phyloP scores from a whole-genome alignment of 2,797 vertebrate species.

The Gymnopithys bicolor region DNA sequence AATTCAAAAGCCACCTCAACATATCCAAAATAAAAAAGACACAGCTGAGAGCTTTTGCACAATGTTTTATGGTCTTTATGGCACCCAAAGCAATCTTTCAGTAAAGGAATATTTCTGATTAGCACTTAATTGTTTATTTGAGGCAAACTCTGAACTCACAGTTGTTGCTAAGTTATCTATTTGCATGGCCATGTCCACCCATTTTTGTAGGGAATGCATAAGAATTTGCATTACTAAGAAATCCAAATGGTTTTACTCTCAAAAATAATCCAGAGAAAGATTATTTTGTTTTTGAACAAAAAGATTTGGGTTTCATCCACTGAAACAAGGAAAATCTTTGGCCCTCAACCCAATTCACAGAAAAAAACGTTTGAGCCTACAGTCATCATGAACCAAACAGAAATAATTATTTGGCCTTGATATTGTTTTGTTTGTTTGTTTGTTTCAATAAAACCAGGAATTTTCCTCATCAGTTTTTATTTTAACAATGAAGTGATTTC shows the following conservation, averaged over 20 bases:
- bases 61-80: neutral
- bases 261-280: neutral
- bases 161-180: neutral
- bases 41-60: neutral
- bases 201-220: neutral
- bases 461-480: constrained; percentile 13
- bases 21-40: neutral
- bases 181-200: neutral
- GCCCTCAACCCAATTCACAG: neutral
- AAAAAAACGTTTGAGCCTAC: neutral
- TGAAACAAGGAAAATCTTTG: neutral
- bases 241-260: neutral
- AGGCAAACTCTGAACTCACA: neutral
- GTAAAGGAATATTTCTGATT: neutral
- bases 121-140: neutral
- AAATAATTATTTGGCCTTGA: neutral
- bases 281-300: neutral
- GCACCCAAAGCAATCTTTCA: neutral
- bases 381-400: neutral
- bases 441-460: neutral
- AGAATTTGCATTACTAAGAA: neutral
- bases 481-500: constrained; percentile 15
- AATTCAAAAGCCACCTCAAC: neutral
- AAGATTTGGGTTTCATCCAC: neutral
- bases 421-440: neutral